Conservation (phyloP, 2,797 vertebrate species). For the Acridotheres tristis region DNA sequence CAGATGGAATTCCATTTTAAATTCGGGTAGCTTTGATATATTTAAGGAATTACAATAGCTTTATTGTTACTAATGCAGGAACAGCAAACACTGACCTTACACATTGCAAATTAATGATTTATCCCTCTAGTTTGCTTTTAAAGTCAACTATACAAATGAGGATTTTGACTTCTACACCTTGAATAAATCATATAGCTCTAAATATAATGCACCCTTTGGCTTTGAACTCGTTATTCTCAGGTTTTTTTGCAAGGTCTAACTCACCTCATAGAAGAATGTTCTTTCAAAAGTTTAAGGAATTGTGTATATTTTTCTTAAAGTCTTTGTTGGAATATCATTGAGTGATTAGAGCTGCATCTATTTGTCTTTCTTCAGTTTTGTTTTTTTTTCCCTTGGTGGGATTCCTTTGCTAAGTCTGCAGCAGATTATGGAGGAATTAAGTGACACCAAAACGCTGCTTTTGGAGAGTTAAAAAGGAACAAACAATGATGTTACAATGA, state of each 20-base stretch:
- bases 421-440: background rate
- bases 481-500: background rate
- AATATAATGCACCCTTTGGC: constrained; percentile 56
- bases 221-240: constrained; percentile 67
- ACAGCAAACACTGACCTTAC: constrained; percentile 74
- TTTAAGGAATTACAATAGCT: constrained; percentile 70
- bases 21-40: constrained; percentile 81
- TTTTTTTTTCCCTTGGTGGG: background rate
- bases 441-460: background rate
- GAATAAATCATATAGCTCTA: constrained; percentile 57
- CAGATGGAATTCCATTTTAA: constrained; percentile 88
- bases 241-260: constrained; percentile 44
- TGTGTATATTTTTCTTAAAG: background rate
- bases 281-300: constrained; percentile 38
- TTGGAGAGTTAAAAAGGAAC: background rate
- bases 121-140: constrained; percentile 69
- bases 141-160: constrained; percentile 69
- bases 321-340: background rate
- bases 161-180: constrained; percentile 70
- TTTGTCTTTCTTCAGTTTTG: background rate
- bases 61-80: constrained; percentile 75
- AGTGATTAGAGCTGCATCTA: background rate
- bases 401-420: background rate
- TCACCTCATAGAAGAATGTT: constrained; percentile 28
- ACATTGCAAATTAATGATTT: constrained; percentile 72